Conservation (phyloP, 2,888 invertebrate species). For the Cephalotes varians region DNA sequence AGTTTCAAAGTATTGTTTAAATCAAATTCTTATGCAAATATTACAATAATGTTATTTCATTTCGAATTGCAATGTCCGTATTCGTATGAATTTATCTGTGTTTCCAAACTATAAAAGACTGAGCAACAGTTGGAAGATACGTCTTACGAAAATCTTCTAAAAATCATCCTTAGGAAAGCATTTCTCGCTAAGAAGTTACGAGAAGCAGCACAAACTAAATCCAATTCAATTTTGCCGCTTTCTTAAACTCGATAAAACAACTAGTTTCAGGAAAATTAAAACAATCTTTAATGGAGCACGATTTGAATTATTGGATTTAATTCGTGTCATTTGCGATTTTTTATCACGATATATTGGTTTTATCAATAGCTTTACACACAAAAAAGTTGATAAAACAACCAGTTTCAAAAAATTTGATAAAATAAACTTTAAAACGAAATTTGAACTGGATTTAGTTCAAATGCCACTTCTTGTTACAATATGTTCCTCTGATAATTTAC, state of each 20-base stretch:
- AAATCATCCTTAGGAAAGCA: neutral
- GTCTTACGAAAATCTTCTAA: neutral
- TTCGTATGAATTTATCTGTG: neutral
- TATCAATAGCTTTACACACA: too few species aligned
- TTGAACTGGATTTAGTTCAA: neutral
- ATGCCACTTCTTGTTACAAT: neutral
- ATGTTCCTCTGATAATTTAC: neutral
- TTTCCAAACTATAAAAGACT: neutral
- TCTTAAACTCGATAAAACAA: neutral
- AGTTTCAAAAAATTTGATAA: too few species aligned
- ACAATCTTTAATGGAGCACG: too few species aligned
- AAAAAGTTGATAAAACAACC: neutral
- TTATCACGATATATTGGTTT: too few species aligned
- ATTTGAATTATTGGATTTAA: too few species aligned
- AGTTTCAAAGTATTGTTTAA: neutral
- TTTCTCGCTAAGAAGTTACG: neutral
- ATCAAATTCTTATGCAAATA: neutral
- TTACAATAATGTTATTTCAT: conserved; percentile 8
- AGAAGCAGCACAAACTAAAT: neutral
- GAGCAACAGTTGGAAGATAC: neutral
- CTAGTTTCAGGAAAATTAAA: too few species aligned
- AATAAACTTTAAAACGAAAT: neutral
- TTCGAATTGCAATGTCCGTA: neutral
- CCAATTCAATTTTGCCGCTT: neutral
- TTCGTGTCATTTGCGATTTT: too few species aligned